Evolutionary conservation across 2,888 invertebrate species (phyloP).

Genomic region (Argynnis bischoffii): DNA sequence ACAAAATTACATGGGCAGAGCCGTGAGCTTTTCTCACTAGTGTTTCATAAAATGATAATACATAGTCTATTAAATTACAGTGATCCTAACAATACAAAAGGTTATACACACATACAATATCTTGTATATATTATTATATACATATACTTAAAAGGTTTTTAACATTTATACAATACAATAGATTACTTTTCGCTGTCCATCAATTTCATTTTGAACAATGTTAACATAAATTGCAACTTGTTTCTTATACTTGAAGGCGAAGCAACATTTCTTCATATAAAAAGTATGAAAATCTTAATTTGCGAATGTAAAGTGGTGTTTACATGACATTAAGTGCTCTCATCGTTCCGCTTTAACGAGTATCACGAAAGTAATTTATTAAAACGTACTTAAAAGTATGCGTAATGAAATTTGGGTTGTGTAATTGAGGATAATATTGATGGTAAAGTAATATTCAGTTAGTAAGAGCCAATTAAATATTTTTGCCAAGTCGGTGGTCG

Average conservation of each 20-base stretch:
- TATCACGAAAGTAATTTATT: conserved; percentile 55
- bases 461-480: background rate
- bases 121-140: too few relatives aligned
- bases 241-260: background rate
- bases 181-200: background rate
- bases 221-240: background rate
- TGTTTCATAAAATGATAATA: too few relatives aligned
- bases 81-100: too few relatives aligned
- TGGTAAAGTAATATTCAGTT: background rate
- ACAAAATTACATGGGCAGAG: too few relatives aligned
- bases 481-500: too few relatives aligned
- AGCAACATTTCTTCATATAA: background rate
- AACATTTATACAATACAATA: too few relatives aligned
- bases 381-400: conserved; percentile 35
- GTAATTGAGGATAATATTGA: conserved; percentile 22
- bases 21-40: too few relatives aligned
- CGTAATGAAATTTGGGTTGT: background rate
- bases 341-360: conserved; percentile 57
- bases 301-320: conserved; percentile 41
- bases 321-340: conserved; percentile 60
- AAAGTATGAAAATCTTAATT: conserved; percentile 11
- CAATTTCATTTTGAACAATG: background rate
- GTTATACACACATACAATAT: too few relatives aligned
- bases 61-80: too few relatives aligned
- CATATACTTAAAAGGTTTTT: too few relatives aligned